These are phyloP conservation scores for Adineta ricciae DNA, from an alignment of 2,888 invertebrate species.

Conservation along the genomic window DNA sequence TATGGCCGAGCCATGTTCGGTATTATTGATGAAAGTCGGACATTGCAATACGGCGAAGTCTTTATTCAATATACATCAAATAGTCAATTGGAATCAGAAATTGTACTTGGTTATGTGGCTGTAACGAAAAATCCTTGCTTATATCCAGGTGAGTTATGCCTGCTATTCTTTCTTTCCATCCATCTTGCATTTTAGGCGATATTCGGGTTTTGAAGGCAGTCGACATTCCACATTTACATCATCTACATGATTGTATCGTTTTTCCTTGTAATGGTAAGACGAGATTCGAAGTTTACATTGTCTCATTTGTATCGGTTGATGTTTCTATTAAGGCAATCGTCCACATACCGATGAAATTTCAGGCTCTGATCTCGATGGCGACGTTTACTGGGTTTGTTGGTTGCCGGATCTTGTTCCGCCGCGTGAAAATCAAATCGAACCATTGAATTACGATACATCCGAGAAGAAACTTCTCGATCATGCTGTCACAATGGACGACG, in stretches of 20 bases:
- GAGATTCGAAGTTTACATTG: not conserved
- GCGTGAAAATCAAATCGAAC: not conserved
- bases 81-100: slow-evolving; percentile 6
- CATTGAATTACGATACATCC: not conserved
- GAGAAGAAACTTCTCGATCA: slow-evolving; percentile 10
- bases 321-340: not conserved
- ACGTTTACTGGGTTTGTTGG: slow-evolving; percentile 19
- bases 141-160: not conserved
- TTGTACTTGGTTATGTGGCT: slow-evolving; percentile 16
- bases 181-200: not conserved
- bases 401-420: not conserved
- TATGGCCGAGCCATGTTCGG: slow-evolving; percentile 13
- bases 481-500: slow-evolving; percentile 1
- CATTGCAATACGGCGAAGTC: slow-evolving; percentile 13
- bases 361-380: slow-evolving; percentile 18
- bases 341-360: slow-evolving; percentile 13
- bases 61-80: slow-evolving; percentile 11
- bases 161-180: too few relatives aligned
- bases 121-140: slow-evolving; percentile 21
- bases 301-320: not conserved
- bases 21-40: slow-evolving; percentile 8
- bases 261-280: not conserved
- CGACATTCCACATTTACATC: slow-evolving; percentile 17
- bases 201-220: slow-evolving; percentile 17
- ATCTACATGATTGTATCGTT: slow-evolving; percentile 10